Conservation (phyloP, 2,888 invertebrate species). For the Dioctria rufipes region DNA sequence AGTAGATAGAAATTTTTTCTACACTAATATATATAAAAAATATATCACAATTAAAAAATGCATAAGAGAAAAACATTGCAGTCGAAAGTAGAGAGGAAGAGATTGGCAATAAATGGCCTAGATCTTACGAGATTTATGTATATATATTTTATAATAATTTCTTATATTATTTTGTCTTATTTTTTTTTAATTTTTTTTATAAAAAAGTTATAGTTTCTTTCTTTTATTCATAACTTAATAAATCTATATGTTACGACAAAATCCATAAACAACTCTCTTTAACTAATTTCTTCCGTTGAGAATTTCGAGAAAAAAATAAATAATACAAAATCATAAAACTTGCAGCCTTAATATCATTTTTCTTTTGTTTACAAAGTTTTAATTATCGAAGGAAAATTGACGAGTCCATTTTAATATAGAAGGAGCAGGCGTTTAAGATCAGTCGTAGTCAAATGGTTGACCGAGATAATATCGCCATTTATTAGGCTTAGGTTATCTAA, state of each 20-base stretch:
- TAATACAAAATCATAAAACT: not conserved
- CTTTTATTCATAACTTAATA: not conserved
- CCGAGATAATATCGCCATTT: slow-evolving; percentile 52
- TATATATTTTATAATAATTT: not conserved
- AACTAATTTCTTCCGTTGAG: not conserved
- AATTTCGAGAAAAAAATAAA: slow-evolving; percentile 4
- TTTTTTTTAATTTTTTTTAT: not conserved
- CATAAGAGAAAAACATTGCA: slow-evolving; percentile 18
- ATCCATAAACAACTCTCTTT: not conserved
- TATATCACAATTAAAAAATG: slow-evolving; percentile 51
- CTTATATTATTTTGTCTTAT: not conserved
- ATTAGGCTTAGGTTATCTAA: slow-evolving; percentile 50
- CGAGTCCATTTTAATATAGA: slow-evolving; percentile 51
- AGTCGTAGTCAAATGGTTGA: slow-evolving; percentile 56
- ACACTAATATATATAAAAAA: slow-evolving; percentile 35
- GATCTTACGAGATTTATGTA: slow-evolving; percentile 17
- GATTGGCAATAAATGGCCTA: slow-evolving; percentile 43
- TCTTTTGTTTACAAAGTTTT: not conserved
- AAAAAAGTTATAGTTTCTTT: not conserved
- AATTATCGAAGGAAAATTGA: slow-evolving; percentile 42
- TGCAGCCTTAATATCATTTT: slow-evolving; percentile 29
- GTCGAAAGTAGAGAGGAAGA: slow-evolving; percentile 11
- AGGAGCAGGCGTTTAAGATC: slow-evolving; percentile 57
- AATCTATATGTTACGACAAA: slow-evolving; percentile 3
- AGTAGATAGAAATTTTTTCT: slow-evolving; percentile 36